These are phyloP conservation scores for Calosoma granatense DNA, from an alignment of 1,140 invertebrate species.

Conservation along the genomic window DNA sequence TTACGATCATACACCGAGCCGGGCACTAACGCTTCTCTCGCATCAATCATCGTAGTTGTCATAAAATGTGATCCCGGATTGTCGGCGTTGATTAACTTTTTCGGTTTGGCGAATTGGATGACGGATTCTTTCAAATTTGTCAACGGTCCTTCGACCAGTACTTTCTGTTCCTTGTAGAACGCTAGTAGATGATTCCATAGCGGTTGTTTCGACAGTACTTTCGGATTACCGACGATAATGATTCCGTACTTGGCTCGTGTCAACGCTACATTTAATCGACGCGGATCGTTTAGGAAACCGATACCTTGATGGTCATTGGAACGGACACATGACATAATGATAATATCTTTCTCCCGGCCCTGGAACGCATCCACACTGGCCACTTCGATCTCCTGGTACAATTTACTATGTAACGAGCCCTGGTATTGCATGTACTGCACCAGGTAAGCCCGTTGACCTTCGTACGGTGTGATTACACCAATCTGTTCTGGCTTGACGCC, in stretches of 20 bases:
- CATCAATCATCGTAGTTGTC: conserved; percentile 91
- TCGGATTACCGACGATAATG: conserved; percentile 98
- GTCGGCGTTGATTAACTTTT: conserved; percentile 84
- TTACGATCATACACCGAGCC: conserved; percentile 64
- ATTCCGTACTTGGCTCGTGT: conserved; percentile 97
- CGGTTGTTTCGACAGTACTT: conserved; percentile 95
- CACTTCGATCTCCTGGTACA: conserved; percentile 98
- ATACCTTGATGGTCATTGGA: conserved; percentile 88
- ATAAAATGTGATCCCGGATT: conserved; percentile 97
- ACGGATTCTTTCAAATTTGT: conserved; percentile 95
- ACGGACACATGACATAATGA: conserved; percentile 97
- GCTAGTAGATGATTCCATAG: conserved; percentile 97
- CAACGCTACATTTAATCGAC: conserved; percentile 94
- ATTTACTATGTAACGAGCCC: conserved; percentile 88
- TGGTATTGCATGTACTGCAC: conserved; percentile 99
- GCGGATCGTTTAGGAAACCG: conserved; percentile 94
- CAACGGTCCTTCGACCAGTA: conserved; percentile 94
- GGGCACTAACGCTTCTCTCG: conserved; percentile 80
- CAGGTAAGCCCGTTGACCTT: conserved; percentile 95
- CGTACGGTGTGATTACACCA: conserved; percentile 99
- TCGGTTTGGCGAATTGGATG: conserved; percentile 96
- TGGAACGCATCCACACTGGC: conserved; percentile 99
- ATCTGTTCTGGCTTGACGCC: conserved; percentile 98
- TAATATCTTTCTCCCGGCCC: conserved; percentile 96
- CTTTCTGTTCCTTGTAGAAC: conserved; percentile 97